phyloP scores from a whole-genome alignment of 2,888 invertebrate genomes.

The Sminthurides aquaticus region DNA sequence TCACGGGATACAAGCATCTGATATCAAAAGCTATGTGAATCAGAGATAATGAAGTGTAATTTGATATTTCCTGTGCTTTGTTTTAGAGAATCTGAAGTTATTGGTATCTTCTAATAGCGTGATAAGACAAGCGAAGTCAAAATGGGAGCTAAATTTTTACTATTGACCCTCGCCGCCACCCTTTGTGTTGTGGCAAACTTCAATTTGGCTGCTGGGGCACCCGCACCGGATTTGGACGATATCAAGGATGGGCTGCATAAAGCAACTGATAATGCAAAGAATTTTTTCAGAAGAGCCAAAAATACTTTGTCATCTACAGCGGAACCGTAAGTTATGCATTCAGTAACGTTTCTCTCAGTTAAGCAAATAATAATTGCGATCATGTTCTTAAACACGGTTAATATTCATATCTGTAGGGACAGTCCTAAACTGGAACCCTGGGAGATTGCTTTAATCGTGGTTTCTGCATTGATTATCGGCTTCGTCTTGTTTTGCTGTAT shows the following conservation, averaged over 20 bases:
- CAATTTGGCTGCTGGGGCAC: neutral
- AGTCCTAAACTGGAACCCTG: constrained; percentile 20
- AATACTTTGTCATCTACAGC: neutral
- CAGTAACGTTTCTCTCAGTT: neutral
- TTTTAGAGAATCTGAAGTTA: too few relatives aligned
- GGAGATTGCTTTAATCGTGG: constrained; percentile 31
- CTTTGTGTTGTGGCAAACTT: neutral
- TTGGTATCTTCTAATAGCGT: too few relatives aligned
- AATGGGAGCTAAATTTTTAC: neutral
- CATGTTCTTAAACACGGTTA: neutral
- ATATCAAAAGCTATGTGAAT: too few relatives aligned
- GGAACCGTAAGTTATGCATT: neutral
- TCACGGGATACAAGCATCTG: too few relatives aligned
- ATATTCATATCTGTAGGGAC: constrained; percentile 5
- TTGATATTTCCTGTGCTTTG: too few relatives aligned
- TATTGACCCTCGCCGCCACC: neutral
- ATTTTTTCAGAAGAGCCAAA: neutral
- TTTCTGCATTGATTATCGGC: constrained; percentile 28
- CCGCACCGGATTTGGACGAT: neutral
- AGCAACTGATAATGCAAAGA: neutral
- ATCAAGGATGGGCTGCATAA: neutral
- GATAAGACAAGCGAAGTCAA: too few relatives aligned
- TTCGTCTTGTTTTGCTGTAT: constrained; percentile 36
- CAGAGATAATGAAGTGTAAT: too few relatives aligned
- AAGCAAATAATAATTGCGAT: too few relatives aligned